phyloP scores from a whole-genome alignment of 2,113 vertebrate species.

The Sakesphorus luctuosus region DNA sequence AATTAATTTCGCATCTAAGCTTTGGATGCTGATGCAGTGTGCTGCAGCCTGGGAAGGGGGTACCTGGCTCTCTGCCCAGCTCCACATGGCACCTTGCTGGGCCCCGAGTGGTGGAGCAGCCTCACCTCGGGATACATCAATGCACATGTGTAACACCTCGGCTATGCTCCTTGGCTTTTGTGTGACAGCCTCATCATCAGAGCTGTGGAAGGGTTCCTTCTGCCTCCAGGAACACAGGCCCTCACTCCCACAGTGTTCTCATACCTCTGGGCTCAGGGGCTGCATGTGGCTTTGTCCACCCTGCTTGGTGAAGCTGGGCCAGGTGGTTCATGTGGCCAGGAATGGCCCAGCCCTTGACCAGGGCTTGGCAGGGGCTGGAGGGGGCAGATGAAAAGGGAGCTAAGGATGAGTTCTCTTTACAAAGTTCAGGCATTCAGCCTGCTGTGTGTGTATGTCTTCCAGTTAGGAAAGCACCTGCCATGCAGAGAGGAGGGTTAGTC shows the following conservation, averaged over 20 bases:
- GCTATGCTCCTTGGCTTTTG: not conserved
- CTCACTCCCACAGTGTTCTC: not conserved
- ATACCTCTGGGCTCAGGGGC: fast-evolving
- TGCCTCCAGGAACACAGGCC: not conserved
- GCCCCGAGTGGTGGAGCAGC: not conserved
- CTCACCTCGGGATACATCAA: fast-evolving
- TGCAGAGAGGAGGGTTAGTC: not conserved
- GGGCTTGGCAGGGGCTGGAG: not conserved
- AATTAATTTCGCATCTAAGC: not conserved
- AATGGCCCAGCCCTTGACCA: not conserved
- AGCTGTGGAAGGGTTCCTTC: not conserved
- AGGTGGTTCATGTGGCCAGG: not conserved
- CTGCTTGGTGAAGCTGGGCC: not conserved
- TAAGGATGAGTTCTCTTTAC: not conserved
- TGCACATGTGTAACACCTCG: fast-evolving
- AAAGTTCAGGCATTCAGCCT: not conserved
- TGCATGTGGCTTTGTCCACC: not conserved
- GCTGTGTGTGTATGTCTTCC: fast-evolving
- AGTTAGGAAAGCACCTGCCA: not conserved
- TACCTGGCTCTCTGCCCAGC: not conserved
- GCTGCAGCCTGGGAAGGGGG: not conserved
- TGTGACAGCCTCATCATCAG: not conserved
- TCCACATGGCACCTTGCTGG: fast-evolving
- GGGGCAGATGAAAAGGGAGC: not conserved
- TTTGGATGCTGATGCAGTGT: not conserved